Conservation (phyloP, 2,888 invertebrate genomes). For the Uropetala carovei region DNA sequence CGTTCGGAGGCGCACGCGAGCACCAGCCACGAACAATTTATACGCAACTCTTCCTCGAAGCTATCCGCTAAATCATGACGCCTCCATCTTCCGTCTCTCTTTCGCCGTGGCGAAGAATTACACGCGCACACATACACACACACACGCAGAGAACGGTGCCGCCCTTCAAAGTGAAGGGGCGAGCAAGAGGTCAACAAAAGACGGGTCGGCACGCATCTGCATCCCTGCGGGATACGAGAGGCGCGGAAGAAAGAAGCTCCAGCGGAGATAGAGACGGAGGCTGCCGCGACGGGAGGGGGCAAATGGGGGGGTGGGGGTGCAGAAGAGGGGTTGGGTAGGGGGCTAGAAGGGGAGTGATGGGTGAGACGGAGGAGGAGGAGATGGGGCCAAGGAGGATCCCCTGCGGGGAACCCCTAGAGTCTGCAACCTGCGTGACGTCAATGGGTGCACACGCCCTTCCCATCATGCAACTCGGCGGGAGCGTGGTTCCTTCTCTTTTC, state of each 20-base stretch:
- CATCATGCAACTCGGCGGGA: conserved; percentile 60
- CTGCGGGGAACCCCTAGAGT: conserved; percentile 10
- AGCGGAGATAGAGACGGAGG: background rate
- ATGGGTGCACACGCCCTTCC: conserved; percentile 39
- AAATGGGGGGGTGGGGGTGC: background rate
- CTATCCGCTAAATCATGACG: background rate
- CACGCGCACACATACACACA: background rate
- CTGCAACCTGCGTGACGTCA: conserved; percentile 50
- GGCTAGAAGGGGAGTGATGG: background rate
- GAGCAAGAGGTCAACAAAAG: conserved; percentile 32
- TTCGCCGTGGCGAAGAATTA: conserved; percentile 14
- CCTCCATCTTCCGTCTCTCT: background rate
- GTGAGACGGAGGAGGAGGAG: background rate
- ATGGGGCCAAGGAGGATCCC: background rate
- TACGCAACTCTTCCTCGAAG: background rate
- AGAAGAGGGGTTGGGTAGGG: background rate
- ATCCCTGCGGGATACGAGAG: background rate
- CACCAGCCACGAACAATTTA: background rate
- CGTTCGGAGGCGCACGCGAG: background rate
- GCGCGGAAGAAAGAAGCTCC: background rate
- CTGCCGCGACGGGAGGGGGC: background rate
- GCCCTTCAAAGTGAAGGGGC: background rate
- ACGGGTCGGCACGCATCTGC: background rate
- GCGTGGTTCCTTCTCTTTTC: background rate
- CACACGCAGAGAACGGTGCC: background rate